A percentile compares a stretch with the other conserved stretches of the same genome.
Conservation (phyloP, 1,140 invertebrate genomes). For the Drosophila seguyi region DNA sequence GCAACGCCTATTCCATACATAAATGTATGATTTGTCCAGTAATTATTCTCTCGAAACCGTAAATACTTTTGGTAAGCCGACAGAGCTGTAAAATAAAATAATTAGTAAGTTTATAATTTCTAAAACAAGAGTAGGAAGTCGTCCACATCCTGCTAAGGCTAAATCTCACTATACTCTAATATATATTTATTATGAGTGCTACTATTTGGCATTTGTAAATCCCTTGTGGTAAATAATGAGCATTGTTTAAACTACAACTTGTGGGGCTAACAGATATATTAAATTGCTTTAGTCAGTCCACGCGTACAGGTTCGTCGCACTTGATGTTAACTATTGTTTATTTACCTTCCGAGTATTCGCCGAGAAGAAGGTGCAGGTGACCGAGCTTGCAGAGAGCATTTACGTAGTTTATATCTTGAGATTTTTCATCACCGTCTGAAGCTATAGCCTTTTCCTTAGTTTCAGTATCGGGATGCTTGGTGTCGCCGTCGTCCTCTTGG, state of each 20-base stretch:
- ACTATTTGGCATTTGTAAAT: background rate
- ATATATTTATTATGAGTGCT: background rate
- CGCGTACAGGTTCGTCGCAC: background rate
- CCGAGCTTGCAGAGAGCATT: constrained; percentile 97
- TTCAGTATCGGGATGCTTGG: constrained; percentile 23
- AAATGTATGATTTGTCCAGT: constrained; percentile 96
- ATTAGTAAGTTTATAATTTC: background rate
- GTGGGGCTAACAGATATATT: background rate
- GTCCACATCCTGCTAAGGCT: background rate
- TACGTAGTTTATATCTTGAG: constrained; percentile 6
- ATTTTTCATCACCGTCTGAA: background rate
- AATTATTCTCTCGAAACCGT: constrained; percentile 89
- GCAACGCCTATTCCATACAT: constrained; percentile 97
- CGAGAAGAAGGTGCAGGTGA: constrained; percentile 95
- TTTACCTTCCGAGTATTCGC: constrained; percentile 95
- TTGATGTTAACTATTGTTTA: background rate
- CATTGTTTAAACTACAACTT: background rate
- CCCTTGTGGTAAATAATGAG: background rate
- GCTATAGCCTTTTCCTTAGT: background rate
- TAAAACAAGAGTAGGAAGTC: background rate
- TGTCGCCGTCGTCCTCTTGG: constrained; percentile 11
- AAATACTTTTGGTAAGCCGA: constrained; percentile 98
- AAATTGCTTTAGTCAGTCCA: background rate
- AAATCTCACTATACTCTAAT: background rate
- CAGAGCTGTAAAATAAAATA: constrained; percentile 88